phyloP scores from a whole-genome alignment of 2,797 vertebrate genomes.

The Carduelis carduelis region DNA sequence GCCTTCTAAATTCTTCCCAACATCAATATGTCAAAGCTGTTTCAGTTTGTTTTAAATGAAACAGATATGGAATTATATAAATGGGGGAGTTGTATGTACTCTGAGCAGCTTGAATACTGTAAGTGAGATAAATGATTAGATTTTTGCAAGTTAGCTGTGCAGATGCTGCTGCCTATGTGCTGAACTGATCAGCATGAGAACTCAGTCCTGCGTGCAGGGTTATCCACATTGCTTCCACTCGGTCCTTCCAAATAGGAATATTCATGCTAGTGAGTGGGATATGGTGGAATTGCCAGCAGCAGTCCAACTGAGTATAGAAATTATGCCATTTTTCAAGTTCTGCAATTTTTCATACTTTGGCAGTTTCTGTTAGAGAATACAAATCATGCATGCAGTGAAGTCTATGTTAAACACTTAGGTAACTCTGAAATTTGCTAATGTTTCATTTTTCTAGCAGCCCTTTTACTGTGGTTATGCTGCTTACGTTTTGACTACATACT shows the following conservation, averaged over 20 bases:
- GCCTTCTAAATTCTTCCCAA: not conserved
- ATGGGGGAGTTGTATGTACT: not conserved
- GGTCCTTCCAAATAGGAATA: not conserved
- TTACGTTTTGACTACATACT: constrained; percentile 11
- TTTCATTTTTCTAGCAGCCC: not conserved
- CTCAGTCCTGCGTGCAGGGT: not conserved
- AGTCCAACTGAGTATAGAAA: not conserved
- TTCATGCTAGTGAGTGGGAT: not conserved
- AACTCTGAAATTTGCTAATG: not conserved
- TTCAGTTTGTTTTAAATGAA: not conserved
- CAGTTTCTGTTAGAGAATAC: not conserved
- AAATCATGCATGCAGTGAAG: not conserved
- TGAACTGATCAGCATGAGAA: not conserved
- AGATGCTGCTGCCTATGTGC: not conserved
- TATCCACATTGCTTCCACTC: not conserved
- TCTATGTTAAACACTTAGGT: not conserved
- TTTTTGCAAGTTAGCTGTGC: not conserved
- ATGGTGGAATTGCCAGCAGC: not conserved
- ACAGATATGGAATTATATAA: not conserved
- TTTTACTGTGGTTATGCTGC: constrained; percentile 14
- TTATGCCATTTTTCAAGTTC: not conserved
- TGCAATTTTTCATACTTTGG: not conserved
- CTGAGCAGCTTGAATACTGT: not conserved
- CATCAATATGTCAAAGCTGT: not conserved
- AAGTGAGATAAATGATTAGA: not conserved